phyloP scores from a whole-genome alignment of 1,140 invertebrate species.

The Homalodisca vitripennis region DNA sequence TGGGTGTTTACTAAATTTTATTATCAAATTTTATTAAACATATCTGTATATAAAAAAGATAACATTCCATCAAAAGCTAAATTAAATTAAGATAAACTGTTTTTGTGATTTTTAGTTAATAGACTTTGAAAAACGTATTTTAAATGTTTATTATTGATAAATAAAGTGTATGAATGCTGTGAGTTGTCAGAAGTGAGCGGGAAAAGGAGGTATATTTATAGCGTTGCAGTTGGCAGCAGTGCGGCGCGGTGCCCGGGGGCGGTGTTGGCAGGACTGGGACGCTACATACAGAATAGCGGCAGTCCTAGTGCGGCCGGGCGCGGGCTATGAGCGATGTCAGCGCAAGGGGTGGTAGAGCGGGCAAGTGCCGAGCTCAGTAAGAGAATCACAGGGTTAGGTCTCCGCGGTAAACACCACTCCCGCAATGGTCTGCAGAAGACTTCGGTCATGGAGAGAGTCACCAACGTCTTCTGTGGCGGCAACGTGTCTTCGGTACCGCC shows the following conservation, averaged over 20 bases:
- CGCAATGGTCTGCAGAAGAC: constrained; percentile 47
- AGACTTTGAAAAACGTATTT: too few relatives aligned
- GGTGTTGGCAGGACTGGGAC: constrained; percentile 10
- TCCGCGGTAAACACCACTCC: constrained; percentile 63
- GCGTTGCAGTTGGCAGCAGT: not conserved
- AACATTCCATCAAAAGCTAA: too few relatives aligned
- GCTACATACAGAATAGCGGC: not conserved
- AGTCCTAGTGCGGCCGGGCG: not conserved
- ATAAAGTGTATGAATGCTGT: too few relatives aligned
- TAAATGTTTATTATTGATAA: too few relatives aligned
- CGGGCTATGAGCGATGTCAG: constrained; percentile 55
- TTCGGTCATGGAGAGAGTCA: constrained; percentile 80
- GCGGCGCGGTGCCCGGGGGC: constrained; percentile 11
- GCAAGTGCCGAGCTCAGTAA: constrained; percentile 84
- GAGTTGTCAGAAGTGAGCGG: too few relatives aligned
- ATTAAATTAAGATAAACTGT: too few relatives aligned
- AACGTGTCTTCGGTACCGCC: constrained; percentile 33
- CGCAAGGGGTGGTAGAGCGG: constrained; percentile 80
- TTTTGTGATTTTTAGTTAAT: too few relatives aligned
- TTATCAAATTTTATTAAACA: too few relatives aligned
- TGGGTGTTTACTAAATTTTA: too few relatives aligned
- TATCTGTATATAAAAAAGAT: too few relatives aligned
- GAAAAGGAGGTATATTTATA: too few relatives aligned
- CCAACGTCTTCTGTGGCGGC: constrained; percentile 76
- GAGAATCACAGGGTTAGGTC: constrained; percentile 79